Evolutionary conservation across 2,113 vertebrate species (phyloP), one percentile per base, ranked within the genome.

Genomic region (Corythaixoides concolor): DNA sequence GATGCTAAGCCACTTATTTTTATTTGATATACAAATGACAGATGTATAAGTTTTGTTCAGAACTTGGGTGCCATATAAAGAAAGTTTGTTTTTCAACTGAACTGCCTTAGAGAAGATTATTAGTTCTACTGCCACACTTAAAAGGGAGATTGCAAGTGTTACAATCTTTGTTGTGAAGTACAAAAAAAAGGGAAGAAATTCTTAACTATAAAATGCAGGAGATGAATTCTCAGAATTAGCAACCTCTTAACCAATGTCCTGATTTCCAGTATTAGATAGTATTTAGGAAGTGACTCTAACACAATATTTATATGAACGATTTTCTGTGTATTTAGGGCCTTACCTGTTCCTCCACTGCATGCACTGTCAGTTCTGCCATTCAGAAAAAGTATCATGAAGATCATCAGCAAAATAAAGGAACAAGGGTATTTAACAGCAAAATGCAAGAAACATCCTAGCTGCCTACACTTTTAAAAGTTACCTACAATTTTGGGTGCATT

Each of bases 141-240:
- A 81, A 94, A 90, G 6, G 19, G 55, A 85, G 59, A 67, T 62
- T 84, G 24, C 20, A 82, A 92, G 39, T 70, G 28, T 88, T 89
- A 83, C 15, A n/a, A 8, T 69, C 55, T 91, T 66, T 92, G 37
- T 49, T 56, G 41, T 73, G 77, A 91, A 76, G 84, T 58, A 91
- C 75, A 62, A 88, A 91, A 95, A 95, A 58, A 95, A 96, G 76
- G 96, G 96, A 97, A 97, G 63, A 98, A 86, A 91, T 92, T 89
- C 96, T 97, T 90, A 92, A 94, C 56, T 86, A 88, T 85, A 95
- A 97, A 96, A 89, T 67, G 41, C 88, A 95, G 96, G 88, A 97
- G 82, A 97, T 81, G 64, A 94, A 96, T 98, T 98, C 98, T 97
- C 74, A 97, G 98, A 98, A 97, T 78, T 73, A 60, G 37, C 68